Base-by-base conservation (phyloP, 2,113 vertebrate genomes). In the Apteryx mantelli region DNA sequence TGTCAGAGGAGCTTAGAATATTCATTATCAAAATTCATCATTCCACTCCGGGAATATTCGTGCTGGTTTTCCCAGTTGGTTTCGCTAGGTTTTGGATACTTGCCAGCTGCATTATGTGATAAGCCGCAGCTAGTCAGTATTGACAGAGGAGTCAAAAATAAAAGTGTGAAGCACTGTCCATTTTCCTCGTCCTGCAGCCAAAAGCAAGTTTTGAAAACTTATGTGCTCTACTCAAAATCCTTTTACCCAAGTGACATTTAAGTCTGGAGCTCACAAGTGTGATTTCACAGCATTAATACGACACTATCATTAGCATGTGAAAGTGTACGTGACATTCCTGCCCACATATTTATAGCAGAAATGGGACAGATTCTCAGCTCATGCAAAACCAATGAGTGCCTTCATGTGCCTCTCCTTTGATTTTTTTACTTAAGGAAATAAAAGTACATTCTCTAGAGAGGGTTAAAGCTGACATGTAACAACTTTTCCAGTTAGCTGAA, bases 1-100 rank as follows among this genome's bases (percentile, higher is more conserved):
- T 74, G 75, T 93, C 89, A 83, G 87, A 88, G 73, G 24, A 94
- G 90, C 81, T 94, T 93, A 96, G 92, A 96, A 95, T 93, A 94
- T 64, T 94, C 81, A 64, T 91, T 91, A 90, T 65, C 86, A 93
- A 95, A 97, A 80, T 38, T 63, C 86, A 42, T 92, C 46, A 46
- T 91, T 81, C 50, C 48, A 80, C 53, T 79, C 73, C 69, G 3
- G 11, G 78, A 96, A 44, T 6, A 50, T 52, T 89, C 50, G 81
- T 2, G 46, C 89, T 75, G 89, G 85, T 97, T 95, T 97, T 88
- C 91, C 91, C 28, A 2, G 40, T 55, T 70, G 88, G 53, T 81
- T 92, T 95, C 71, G 18, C 28, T 52, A 14, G 40, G 55, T 44
- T 79, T 89, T 92, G 93, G 79, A 25, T 34, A 64, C n/a, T 53